phyloP scores from a whole-genome alignment of 2,113 vertebrate species.

The Seriola dumerili region DNA sequence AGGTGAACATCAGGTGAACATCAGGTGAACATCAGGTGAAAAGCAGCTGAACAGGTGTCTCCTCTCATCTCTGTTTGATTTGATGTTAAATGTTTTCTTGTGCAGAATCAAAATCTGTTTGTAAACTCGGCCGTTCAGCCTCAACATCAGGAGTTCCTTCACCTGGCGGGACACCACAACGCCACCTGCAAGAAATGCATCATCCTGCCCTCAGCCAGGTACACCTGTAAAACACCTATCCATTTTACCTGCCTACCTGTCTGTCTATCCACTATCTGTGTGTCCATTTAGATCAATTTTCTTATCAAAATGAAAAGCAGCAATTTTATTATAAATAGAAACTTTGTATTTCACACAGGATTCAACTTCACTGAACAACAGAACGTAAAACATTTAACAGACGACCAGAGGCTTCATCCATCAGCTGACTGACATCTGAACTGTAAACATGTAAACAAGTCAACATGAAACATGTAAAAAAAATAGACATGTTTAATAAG shows the following conservation, averaged over 20 bases:
- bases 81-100: neutral
- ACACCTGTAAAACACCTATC: constrained; percentile 81
- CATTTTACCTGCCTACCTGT: constrained; percentile 69
- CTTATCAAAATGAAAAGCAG: neutral
- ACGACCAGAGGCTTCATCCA: constrained; percentile 12
- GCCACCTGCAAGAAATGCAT: constrained; percentile 86
- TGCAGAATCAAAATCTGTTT: constrained; percentile 89
- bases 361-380: constrained; percentile 37
- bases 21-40: constrained; percentile 54
- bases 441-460: neutral
- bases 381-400: constrained; percentile 30
- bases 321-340: constrained; percentile 5
- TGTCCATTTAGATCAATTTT: neutral
- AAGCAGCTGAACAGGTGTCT: constrained; percentile 50
- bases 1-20: neutral
- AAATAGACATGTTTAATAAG: neutral
- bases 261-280: neutral
- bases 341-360: constrained; percentile 55
- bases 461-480: constrained; percentile 3
- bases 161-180: constrained; percentile 87
- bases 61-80: neutral
- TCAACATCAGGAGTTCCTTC: constrained; percentile 95
- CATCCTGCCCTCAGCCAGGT: constrained; percentile 91
- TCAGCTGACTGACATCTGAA: constrained; percentile 45
- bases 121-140: constrained; percentile 92